Percentiles rank a stretch among this genome's conserved stretches.
Evolutionary conservation across 2,888 invertebrate species (phyloP).

Genomic region (Lysandra coridon): DNA sequence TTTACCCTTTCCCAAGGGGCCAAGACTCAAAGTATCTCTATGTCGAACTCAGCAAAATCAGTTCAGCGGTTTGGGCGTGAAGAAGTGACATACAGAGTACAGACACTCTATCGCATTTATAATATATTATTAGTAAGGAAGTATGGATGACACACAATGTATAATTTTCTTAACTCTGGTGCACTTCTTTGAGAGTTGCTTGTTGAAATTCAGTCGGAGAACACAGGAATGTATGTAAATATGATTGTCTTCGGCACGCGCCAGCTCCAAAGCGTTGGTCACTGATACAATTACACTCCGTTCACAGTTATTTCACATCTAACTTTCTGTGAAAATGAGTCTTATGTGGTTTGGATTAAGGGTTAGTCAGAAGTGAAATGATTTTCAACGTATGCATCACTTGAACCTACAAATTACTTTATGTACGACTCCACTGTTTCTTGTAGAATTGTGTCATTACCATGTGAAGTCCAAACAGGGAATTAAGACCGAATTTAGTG

Average conservation of each 20-base stretch:
- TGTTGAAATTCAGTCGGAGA: neutral
- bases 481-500: too few species aligned
- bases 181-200: neutral
- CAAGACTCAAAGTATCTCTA: too few species aligned
- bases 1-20: too few species aligned
- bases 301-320: neutral
- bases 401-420: neutral
- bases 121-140: too few species aligned
- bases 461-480: neutral
- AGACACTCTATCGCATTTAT: too few species aligned
- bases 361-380: neutral
- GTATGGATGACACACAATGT: too few species aligned
- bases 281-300: neutral
- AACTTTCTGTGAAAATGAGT: neutral
- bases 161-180: too few species aligned
- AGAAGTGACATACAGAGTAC: too few species aligned
- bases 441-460: neutral
- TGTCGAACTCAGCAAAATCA: too few species aligned
- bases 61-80: too few species aligned
- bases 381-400: neutral
- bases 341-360: neutral
- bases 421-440: neutral
- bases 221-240: constrained; percentile 2
- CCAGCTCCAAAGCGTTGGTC: neutral
- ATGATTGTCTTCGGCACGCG: neutral